These are phyloP conservation scores for Corythornis cristatus DNA, from an alignment of 2,113 vertebrate genomes.

Conservation along the genomic window DNA sequence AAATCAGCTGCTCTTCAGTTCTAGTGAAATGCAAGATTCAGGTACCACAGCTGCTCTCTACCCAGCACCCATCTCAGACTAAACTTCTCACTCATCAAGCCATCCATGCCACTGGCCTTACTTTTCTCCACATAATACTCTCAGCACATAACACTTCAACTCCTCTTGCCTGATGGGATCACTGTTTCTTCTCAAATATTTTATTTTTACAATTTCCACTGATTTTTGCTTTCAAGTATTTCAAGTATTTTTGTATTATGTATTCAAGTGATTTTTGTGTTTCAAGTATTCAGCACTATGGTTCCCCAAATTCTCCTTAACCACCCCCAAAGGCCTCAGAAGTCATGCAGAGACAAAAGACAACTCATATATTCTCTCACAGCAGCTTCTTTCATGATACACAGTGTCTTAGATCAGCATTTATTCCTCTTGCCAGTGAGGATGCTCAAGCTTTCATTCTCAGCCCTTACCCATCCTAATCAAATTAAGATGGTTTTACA, in stretches of 20 bases:
- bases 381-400: not conserved
- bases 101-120: not conserved
- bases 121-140: not conserved
- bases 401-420: not conserved
- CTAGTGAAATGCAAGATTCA: not conserved
- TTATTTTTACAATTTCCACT: not conserved
- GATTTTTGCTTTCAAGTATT: not conserved
- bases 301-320: not conserved
- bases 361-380: not conserved
- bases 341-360: not conserved
- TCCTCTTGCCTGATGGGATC: not conserved
- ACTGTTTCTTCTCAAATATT: not conserved
- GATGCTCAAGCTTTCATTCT: not conserved
- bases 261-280: too few relatives aligned
- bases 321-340: not conserved
- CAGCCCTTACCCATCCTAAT: not conserved
- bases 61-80: not conserved
- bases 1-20: not conserved
- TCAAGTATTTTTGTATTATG: too few relatives aligned
- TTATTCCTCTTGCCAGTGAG: not conserved
- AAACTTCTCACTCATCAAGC: not conserved
- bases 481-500: not conserved
- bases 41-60: not conserved
- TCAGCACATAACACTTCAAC: not conserved
- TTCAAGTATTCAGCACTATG: not conserved